Evolutionary conservation across 2,797 vertebrate genomes (phyloP).

Genomic region (Hypotaenidia okinawae): DNA sequence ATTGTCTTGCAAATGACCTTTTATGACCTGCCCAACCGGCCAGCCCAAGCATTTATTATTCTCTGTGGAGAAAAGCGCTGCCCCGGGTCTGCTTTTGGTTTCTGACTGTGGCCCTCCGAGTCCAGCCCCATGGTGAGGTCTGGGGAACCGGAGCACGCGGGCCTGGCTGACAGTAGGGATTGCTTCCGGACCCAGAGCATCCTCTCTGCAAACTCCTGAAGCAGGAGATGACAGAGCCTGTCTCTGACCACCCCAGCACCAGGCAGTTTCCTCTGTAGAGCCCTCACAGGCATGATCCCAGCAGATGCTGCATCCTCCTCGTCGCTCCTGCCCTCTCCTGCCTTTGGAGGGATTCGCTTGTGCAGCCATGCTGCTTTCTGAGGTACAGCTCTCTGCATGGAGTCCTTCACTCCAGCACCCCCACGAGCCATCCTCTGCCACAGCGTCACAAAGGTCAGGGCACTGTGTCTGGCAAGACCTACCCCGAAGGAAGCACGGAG

Average conservation of each 20-base stretch:
- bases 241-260: neutral
- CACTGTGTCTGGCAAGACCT: neutral
- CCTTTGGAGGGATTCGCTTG: fast-evolving
- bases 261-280: neutral
- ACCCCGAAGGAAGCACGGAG: neutral
- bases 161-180: neutral
- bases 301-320: neutral
- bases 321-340: fast-evolving
- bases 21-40: neutral
- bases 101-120: fast-evolving
- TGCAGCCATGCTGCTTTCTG: neutral
- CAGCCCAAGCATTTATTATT: neutral
- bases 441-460: fast-evolving
- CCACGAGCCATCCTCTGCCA: neutral
- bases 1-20: neutral
- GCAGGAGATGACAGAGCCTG: neutral
- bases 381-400: neutral
- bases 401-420: neutral
- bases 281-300: fast-evolving
- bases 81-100: neutral
- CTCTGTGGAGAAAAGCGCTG: neutral
- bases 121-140: too few relatives aligned
- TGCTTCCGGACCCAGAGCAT: neutral
- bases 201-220: neutral
- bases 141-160: neutral